Base-by-base conservation (phyloP, 2,888 invertebrate species). In the Lithosia quadra region DNA sequence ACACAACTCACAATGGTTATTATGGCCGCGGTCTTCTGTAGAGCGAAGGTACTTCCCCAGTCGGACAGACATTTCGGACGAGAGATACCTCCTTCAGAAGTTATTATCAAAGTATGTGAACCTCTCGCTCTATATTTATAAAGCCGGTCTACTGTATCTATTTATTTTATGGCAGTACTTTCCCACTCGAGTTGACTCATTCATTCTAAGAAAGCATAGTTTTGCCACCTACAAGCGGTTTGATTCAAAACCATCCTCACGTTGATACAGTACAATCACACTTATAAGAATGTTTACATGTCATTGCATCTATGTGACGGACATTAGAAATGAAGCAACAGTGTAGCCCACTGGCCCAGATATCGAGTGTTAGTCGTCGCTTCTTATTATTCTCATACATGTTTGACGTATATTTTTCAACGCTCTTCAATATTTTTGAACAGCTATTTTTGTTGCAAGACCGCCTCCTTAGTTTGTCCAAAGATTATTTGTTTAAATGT, bases 381-480 rank as follows among this genome's bases (percentile, higher is more conserved):
- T 74, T 90, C 87, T 89, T 90, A 92, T 91, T 89, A 91, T 90
- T 90, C 89, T 90, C 87, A 87, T 89, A 84, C 84, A 80, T 86
- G 88, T 91, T 92, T 92, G 92, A 93, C 92, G 88, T 90, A 88
- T 92, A 91, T 92, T 92, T 93, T 92, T 94, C 92, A 92, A 93
- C 92, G 87, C 90, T 87, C 89, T 88, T 93, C 92, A 94, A 93
- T 94, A 94, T 93, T 93, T 93, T 92, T 86, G 86, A 89, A 84
- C 85, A 81, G 84, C 89, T 94, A 94, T 94, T 94, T 93, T 89
- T 64, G 91, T 88, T 81, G 82, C 86, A 74, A 84, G 87, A 86
- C 87, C 89, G 90, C 89, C 88, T 86, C 83, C 84, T 86, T 88
- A 82, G 84, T 88, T 88, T 80, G 76, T 69, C 68, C 89, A 91